Conservation (phyloP, 2,113 vertebrate genomes). For the Ptyas mucosa region DNA sequence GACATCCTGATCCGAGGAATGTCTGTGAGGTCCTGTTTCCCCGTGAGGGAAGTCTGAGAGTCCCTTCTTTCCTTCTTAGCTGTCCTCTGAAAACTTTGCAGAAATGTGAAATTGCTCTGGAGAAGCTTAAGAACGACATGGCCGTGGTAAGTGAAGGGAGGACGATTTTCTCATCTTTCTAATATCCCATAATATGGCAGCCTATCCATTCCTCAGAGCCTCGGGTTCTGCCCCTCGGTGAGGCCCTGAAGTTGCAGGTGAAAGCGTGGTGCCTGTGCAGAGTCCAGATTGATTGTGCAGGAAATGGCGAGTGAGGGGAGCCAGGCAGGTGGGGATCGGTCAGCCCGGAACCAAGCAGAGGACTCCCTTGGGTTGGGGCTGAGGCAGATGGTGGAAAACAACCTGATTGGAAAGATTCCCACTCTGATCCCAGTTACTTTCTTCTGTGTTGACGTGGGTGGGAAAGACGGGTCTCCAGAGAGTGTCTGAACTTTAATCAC, state of each 20-base stretch:
- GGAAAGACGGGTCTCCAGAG: neutral
- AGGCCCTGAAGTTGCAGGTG: neutral
- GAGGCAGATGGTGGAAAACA: neutral
- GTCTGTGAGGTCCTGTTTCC: no score
- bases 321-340: neutral
- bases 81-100: slow-evolving; percentile 94
- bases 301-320: no score
- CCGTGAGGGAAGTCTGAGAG: accelerated
- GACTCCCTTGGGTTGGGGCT: neutral
- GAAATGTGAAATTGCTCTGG: slow-evolving; percentile 96
- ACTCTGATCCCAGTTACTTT: neutral
- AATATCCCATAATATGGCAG: neutral
- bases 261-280: neutral
- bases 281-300: neutral
- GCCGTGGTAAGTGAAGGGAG: slow-evolving; percentile 80
- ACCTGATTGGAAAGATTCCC: neutral
- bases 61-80: slow-evolving; percentile 55
- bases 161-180: neutral
- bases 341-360: neutral
- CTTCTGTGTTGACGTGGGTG: neutral
- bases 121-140: slow-evolving; percentile 98
- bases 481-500: neutral
- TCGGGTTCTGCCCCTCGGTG: neutral
- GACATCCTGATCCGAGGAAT: neutral
- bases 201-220: neutral